phyloP scores from a whole-genome alignment of 2,113 vertebrate genomes.

The Platysteira castanea region DNA sequence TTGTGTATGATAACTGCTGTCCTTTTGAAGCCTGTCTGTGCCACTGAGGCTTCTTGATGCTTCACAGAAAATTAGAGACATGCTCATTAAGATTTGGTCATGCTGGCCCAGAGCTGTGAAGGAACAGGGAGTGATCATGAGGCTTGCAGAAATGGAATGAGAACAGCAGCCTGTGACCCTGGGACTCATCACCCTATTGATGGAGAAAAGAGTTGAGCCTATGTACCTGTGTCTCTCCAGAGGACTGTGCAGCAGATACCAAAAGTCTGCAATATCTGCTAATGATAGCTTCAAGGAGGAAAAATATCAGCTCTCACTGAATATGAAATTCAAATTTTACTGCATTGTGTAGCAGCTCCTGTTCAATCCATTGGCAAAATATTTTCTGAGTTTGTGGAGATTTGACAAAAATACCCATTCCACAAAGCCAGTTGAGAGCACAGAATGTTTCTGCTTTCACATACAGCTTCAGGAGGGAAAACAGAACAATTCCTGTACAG shows the following conservation, averaged over 20 bases:
- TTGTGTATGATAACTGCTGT: not conserved
- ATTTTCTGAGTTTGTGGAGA: not conserved
- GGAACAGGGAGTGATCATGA: not conserved
- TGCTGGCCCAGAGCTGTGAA: not conserved
- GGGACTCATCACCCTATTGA: not conserved
- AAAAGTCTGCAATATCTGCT: not conserved
- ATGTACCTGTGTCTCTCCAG: not conserved
- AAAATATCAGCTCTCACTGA: not conserved
- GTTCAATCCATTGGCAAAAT: not conserved
- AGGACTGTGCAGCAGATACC: not conserved
- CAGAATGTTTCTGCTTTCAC: conserved; percentile 1
- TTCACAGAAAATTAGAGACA: not conserved
- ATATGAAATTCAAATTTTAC: not conserved
- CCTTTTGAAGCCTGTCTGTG: not conserved
- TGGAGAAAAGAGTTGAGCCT: not conserved
- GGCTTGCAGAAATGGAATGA: not conserved
- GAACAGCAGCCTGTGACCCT: not conserved
- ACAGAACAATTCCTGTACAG: conserved; percentile 2
- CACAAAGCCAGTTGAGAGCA: not conserved
- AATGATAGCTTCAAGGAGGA: not conserved
- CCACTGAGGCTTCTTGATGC: not conserved
- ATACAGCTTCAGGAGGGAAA: not conserved
- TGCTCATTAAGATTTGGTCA: not conserved
- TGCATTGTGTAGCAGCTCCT: not conserved
- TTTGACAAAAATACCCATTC: not conserved